These are phyloP conservation scores for Sminthurides aquaticus DNA, from an alignment of 2,888 invertebrate species.

Conservation along the genomic window DNA sequence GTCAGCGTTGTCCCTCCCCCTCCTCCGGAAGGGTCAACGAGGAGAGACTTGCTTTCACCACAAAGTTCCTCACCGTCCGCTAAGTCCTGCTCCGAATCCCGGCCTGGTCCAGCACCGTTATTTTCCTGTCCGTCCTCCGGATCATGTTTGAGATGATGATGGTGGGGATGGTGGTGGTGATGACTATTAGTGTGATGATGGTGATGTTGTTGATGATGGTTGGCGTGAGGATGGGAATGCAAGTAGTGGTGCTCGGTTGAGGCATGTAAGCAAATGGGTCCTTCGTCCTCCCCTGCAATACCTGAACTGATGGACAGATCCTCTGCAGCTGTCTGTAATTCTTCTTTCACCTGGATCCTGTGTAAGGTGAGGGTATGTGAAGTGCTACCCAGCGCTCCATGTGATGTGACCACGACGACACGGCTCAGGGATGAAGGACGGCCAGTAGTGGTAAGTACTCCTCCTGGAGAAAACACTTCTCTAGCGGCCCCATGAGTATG, in stretches of 20 bases:
- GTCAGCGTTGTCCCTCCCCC: conserved; percentile 35
- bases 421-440: conserved; percentile 26
- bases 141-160: conserved; percentile 16
- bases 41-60: not conserved
- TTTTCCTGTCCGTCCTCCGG: conserved; percentile 5
- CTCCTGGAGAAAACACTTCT: conserved; percentile 18
- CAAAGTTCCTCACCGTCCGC: not conserved
- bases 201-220: conserved; percentile 21
- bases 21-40: not conserved
- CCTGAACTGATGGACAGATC: conserved; percentile 34
- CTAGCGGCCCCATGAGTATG: conserved; percentile 15
- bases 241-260: conserved; percentile 6
- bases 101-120: not conserved
- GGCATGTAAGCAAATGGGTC: not conserved
- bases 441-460: conserved; percentile 6
- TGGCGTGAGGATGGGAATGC: conserved; percentile 8
- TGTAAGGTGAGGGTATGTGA: conserved; percentile 26
- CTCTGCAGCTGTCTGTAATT: conserved; percentile 40
- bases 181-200: conserved; percentile 12
- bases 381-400: conserved; percentile 19
- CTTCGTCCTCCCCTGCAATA: not conserved
- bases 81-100: not conserved
- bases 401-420: conserved; percentile 32
- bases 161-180: conserved; percentile 19
- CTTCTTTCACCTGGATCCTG: conserved; percentile 31